A percentile compares a stretch with the other conserved stretches of the same genome.
Conservation (phyloP, 53 echinoderm and acorn worm species). For the Holothuria scabra region DNA sequence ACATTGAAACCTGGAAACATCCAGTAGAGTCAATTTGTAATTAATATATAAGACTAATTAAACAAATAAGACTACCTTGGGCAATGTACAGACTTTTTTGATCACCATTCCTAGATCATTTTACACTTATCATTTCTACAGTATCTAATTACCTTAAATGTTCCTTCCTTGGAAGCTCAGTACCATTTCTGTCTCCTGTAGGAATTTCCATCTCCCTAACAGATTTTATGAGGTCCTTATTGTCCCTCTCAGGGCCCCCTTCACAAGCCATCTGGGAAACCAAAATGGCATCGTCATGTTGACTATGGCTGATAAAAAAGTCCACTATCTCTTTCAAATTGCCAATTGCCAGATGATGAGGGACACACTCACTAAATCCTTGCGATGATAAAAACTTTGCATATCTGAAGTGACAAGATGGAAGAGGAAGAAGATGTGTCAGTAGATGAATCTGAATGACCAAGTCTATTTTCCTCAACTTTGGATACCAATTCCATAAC, state of each 20-base stretch:
- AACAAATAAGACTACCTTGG: too few species aligned
- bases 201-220: conserved; percentile 25
- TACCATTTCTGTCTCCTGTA: conserved; percentile 15
- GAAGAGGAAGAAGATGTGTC: background rate
- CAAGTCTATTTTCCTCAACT: too few species aligned
- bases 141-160: background rate
- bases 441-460: too few species aligned
- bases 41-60: too few species aligned
- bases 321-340: conserved; percentile 9
- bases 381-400: conserved; percentile 68
- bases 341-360: conserved; percentile 77
- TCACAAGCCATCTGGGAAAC: conserved; percentile 44
- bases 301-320: conserved; percentile 13
- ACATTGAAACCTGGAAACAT: too few species aligned
- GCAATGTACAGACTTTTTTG: too few species aligned
- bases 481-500: too few species aligned
- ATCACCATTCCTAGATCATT: too few species aligned
- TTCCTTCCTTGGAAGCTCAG: conserved; percentile 4
- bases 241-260: background rate
- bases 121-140: too few species aligned
- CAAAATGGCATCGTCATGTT: conserved; percentile 40
- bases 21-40: too few species aligned
- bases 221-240: background rate
- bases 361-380: conserved; percentile 87
- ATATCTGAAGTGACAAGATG: conserved; percentile 58